Evolutionary conservation across 2,888 invertebrate species (phyloP).

Genomic region (Protula sp.): DNA sequence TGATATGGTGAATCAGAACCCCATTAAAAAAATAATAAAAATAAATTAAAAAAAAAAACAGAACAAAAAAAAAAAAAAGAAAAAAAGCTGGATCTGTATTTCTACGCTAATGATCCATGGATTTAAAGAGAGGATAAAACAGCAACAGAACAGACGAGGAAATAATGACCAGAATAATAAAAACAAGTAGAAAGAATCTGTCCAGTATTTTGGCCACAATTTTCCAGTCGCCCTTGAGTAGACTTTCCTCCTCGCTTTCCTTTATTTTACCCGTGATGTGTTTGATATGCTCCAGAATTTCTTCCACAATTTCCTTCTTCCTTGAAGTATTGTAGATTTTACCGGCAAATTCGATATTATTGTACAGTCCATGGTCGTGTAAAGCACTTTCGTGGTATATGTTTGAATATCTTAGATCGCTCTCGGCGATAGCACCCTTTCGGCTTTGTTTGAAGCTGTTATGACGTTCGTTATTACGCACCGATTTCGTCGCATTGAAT

Average conservation of each 20-base stretch:
- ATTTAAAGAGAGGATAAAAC: slow-evolving; percentile 24
- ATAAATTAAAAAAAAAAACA: too few relatives aligned
- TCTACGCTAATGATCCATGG: too few relatives aligned
- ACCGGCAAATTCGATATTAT: neutral
- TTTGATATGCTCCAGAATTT: slow-evolving; percentile 19
- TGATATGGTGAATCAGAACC: slow-evolving; percentile 11
- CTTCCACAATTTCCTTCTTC: slow-evolving; percentile 12
- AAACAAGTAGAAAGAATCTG: slow-evolving; percentile 23
- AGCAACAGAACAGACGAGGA: slow-evolving; percentile 18
- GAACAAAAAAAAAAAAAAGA: too few relatives aligned
- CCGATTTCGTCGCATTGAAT: neutral
- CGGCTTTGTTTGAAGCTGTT: neutral
- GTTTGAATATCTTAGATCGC: neutral
- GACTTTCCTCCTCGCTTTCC: slow-evolving; percentile 18
- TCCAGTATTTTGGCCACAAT: slow-evolving; percentile 22
- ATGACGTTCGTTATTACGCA: neutral
- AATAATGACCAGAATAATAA: slow-evolving; percentile 18
- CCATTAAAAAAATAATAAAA: too few relatives aligned
- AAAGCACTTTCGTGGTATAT: neutral
- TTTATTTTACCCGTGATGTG: slow-evolving; percentile 19
- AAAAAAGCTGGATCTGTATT: too few relatives aligned
- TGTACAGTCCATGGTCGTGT: neutral
- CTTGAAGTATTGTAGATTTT: too few relatives aligned
- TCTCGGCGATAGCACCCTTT: neutral
- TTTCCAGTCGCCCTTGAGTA: slow-evolving; percentile 22